phyloP scores from a whole-genome alignment of 2,888 invertebrate species.

The Scotopteryx bipunctaria region DNA sequence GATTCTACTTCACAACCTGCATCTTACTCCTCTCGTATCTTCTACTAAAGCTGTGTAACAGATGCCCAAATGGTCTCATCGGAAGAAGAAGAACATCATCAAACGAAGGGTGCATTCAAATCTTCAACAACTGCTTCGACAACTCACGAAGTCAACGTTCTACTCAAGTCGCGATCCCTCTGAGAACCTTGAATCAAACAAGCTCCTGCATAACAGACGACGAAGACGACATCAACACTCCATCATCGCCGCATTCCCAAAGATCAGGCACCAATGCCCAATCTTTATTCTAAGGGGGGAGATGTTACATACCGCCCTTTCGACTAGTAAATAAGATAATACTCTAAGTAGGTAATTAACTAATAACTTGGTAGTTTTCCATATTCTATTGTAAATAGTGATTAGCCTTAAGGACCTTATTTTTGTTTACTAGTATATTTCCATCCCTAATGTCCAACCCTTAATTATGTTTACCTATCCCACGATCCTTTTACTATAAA shows the following conservation, averaged over 20 bases:
- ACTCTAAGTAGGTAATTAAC: background rate
- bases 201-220: background rate
- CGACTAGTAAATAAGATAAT: background rate
- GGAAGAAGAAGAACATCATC: background rate
- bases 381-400: background rate
- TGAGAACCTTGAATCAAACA: too few species aligned
- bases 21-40: too few species aligned
- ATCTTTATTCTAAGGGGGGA: background rate
- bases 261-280: background rate
- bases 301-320: background rate
- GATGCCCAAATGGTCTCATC: too few species aligned
- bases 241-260: background rate
- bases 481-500: too few species aligned
- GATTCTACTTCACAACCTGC: too few species aligned
- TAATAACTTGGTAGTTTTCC: background rate
- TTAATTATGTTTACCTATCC: too few species aligned
- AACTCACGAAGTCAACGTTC: background rate
- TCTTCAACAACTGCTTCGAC: conserved; percentile 1
- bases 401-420: background rate
- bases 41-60: too few species aligned
- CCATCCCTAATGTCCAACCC: background rate
- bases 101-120: background rate
- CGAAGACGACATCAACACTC: background rate
- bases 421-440: background rate
- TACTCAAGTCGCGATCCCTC: background rate